Evolutionary conservation across 2,797 vertebrate species (phyloP).

Genomic region (Brachymystax lenok): DNA sequence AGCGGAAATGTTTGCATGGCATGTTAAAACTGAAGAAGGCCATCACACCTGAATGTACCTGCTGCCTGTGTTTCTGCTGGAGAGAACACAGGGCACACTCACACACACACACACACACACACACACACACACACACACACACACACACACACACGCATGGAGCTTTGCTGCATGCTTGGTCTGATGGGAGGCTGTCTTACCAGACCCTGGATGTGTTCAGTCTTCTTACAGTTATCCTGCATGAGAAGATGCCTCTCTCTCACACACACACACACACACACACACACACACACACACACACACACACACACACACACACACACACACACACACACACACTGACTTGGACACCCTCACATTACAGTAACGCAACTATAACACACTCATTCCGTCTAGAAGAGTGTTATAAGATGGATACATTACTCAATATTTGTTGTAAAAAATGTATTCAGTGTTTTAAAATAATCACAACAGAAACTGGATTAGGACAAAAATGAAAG

Average conservation of each 20-base stretch:
- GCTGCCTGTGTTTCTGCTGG: slow-evolving; percentile 71
- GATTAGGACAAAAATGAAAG: not conserved
- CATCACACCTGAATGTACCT: slow-evolving; percentile 67
- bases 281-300: slow-evolving; percentile 16
- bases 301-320: slow-evolving; percentile 1
- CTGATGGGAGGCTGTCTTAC: slow-evolving; percentile 29
- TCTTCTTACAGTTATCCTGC: slow-evolving; percentile 34
- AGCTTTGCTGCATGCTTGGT: slow-evolving; percentile 41
- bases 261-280: not conserved
- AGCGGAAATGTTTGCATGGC: slow-evolving; percentile 67
- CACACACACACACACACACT: slow-evolving; percentile 16
- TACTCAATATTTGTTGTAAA: not conserved
- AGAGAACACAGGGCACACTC: not conserved
- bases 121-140: slow-evolving; percentile 13
- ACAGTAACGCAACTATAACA: slow-evolving; percentile 7
- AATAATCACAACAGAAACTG: not conserved
- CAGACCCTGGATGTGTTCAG: slow-evolving; percentile 27
- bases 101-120: not conserved
- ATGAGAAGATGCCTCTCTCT: slow-evolving; percentile 21
- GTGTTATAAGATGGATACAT: not conserved
- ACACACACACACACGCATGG: slow-evolving; percentile 28
- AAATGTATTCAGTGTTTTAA: not conserved
- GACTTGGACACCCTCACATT: slow-evolving; percentile 16
- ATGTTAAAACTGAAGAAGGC: slow-evolving; percentile 60
- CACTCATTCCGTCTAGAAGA: not conserved